Evolutionary conservation across 2,888 invertebrate species (phyloP), one percentile per base, ranked within the genome.

Genomic region (Ormyrus rosae): DNA sequence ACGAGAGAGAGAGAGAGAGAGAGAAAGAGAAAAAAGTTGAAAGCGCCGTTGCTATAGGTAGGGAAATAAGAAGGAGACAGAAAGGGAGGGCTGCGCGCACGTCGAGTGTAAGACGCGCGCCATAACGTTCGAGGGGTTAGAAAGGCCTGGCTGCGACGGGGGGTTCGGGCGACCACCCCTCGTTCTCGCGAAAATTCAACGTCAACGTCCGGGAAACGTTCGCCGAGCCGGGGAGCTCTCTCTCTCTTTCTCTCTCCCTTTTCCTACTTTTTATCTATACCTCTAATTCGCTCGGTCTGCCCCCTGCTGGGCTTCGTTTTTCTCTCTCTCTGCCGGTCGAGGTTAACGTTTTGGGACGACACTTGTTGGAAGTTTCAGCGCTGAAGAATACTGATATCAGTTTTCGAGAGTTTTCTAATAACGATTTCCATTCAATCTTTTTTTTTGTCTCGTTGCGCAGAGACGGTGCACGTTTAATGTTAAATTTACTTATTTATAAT

Each of bases 131-230:
- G 55, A 45, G 68, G n/a, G 55, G 48, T 53, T 67, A 10, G 51
- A 53, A 68, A n/a, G 55, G 55, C 11, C 82, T 85, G 83, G 83
- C 83, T 82, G 81, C 84, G 86, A 83, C 83, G 76, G 63, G 63
- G 74, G 84, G 84, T 84, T 84, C 84, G 73, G 73, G 34, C 84
- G 86, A 82, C 85, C 86, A 85, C 86, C 84, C 83, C 86, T 85
- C 86, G 86, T 85, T 86, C 78, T 72, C 68, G 78, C 69, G 73
- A 90, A 90, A 90, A 88, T 89, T 88, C 87, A 86, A 86, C 88
- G 89, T 89, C 90, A 89, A 90, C 89, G 89, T 89, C 87, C 87
- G 83, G 84, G 78, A 85, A 84, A 84, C 83, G 83, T 69, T 82
- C 70, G 56, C 51, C 58, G 63, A 63, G 53, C 19, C 74, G 56